phyloP scores from a whole-genome alignment of 2,888 invertebrate species.

The Dolichopus griseipennis region DNA sequence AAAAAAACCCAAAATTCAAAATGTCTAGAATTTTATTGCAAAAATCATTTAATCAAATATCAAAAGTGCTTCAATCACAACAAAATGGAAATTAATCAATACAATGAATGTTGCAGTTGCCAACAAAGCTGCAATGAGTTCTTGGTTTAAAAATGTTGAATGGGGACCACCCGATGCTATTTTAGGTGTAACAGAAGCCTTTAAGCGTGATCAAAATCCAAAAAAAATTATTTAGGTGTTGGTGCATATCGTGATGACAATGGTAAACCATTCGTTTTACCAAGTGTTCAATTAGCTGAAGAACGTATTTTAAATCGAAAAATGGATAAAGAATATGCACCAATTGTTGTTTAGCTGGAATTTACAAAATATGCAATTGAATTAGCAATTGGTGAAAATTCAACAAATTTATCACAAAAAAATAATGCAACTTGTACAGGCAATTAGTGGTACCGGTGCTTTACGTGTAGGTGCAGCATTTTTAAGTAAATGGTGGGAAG shows the following conservation, averaged over 20 bases:
- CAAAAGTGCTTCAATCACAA: background rate
- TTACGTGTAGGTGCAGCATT: slow-evolving; percentile 88
- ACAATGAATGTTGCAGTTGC: background rate
- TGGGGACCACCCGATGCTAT: slow-evolving; percentile 99
- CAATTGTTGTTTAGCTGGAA: slow-evolving; percentile 78
- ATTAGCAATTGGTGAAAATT: slow-evolving; percentile 79
- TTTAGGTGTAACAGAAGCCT: slow-evolving; percentile 95
- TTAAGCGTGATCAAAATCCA: slow-evolving; percentile 76
- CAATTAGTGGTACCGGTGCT: slow-evolving; percentile 96
- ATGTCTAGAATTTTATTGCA: background rate
- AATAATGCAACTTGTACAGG: slow-evolving; percentile 67
- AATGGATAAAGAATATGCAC: slow-evolving; percentile 90
- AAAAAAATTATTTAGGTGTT: slow-evolving; percentile 92
- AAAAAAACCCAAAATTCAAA: background rate
- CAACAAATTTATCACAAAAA: slow-evolving; percentile 57
- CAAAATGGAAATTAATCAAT: background rate
- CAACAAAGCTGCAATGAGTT: slow-evolving; percentile 44
- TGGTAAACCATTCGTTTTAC: slow-evolving; percentile 91
- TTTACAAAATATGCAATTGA: slow-evolving; percentile 78
- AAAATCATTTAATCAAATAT: background rate
- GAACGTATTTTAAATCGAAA: slow-evolving; percentile 55
- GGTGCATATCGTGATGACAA: slow-evolving; percentile 96
- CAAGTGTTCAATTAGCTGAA: slow-evolving; percentile 82
- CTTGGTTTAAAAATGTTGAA: slow-evolving; percentile 80
- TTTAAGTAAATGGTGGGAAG: slow-evolving; percentile 62